These are phyloP conservation scores for Hemiprocne comata DNA, from an alignment of 2,113 vertebrate genomes.

Conservation along the genomic window DNA sequence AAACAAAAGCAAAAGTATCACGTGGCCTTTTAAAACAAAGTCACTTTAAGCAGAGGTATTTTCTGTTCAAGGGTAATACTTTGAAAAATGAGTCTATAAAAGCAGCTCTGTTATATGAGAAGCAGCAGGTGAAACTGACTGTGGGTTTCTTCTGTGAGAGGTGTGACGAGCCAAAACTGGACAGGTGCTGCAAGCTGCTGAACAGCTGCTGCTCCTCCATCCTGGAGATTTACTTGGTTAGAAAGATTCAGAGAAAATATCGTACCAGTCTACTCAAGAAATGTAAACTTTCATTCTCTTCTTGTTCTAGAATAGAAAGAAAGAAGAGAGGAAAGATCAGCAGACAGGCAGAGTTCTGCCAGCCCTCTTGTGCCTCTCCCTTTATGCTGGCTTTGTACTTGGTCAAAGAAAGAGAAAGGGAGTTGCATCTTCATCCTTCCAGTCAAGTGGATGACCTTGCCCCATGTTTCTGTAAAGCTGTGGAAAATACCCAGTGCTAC, in stretches of 20 bases:
- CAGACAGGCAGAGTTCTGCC: not conserved
- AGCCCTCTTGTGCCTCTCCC: not conserved
- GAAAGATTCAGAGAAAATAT: not conserved
- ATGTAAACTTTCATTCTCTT: not conserved
- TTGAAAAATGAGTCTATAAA: not conserved
- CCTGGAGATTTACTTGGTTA: not conserved
- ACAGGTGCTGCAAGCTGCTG: not conserved
- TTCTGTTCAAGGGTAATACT: not conserved
- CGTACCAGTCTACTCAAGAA: not conserved
- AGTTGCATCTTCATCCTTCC: not conserved
- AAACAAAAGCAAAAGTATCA: not conserved
- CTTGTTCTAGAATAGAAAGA: not conserved
- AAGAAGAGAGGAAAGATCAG: not conserved
- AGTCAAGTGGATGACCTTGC: not conserved
- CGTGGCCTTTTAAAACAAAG: not conserved
- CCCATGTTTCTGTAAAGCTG: not conserved
- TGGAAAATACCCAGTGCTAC: not conserved
- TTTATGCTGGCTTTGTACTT: not conserved
- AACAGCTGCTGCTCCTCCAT: conserved; percentile 1
- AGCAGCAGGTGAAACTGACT: not conserved
- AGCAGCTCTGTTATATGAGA: not conserved
- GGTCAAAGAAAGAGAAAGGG: not conserved
- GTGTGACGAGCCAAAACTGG: not conserved
- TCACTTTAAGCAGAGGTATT: not conserved
- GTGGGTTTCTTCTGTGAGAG: not conserved